These are phyloP conservation scores for Coptotermes formosanus DNA, from an alignment of 1,140 invertebrate genomes.

Conservation along the genomic window DNA sequence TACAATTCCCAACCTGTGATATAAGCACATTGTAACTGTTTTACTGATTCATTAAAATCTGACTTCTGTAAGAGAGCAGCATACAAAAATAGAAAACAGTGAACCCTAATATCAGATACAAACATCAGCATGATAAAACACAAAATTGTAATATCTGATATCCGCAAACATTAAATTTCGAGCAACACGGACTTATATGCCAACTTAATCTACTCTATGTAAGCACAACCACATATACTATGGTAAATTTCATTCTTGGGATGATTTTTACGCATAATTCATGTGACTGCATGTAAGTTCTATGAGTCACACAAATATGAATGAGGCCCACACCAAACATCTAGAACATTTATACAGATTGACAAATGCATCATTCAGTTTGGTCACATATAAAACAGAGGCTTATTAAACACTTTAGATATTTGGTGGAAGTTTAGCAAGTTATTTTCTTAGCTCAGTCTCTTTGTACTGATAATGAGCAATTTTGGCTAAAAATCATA, in stretches of 20 bases:
- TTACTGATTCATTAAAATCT: neutral
- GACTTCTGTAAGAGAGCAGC: neutral
- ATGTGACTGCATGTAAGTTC: neutral
- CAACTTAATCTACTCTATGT: neutral
- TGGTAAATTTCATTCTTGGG: neutral
- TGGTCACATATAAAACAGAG: neutral
- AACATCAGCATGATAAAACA: neutral
- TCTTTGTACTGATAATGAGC: neutral
- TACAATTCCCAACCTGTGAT: neutral
- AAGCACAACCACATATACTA: neutral
- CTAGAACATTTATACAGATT: neutral
- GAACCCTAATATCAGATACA: neutral
- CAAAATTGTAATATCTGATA: neutral
- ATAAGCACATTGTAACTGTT: neutral
- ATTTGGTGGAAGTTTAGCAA: neutral
- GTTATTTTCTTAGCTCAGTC: neutral
- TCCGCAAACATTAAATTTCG: too few species aligned
- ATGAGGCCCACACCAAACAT: neutral
- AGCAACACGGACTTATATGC: neutral
- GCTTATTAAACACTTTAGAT: neutral
- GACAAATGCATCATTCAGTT: neutral
- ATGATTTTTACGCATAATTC: neutral
- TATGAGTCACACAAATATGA: neutral
- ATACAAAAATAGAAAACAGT: neutral
- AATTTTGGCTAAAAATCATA: neutral